phyloP scores from a whole-genome alignment of 2,888 invertebrate genomes.

The Steromphala cineraria region DNA sequence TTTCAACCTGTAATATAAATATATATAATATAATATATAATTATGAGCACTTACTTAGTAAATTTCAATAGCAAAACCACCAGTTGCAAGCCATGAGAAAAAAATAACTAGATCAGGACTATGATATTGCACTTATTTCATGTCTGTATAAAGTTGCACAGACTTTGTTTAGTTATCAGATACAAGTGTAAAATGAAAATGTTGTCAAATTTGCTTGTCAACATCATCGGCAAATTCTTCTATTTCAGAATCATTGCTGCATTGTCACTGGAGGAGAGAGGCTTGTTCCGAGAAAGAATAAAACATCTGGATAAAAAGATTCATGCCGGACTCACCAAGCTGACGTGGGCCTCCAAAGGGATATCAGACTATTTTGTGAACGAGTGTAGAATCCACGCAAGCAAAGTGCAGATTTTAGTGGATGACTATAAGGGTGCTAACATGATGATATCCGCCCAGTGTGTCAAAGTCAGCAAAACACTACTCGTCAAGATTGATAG shows the following conservation, averaged over 20 bases:
- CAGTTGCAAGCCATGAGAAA: too few species aligned
- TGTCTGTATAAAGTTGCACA: too few species aligned
- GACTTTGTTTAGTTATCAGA: too few species aligned
- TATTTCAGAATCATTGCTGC: conserved; percentile 81
- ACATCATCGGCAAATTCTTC: neutral
- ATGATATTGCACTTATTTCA: too few species aligned
- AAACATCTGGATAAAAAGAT: conserved; percentile 77
- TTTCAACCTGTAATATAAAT: too few species aligned
- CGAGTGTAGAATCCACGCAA: conserved; percentile 73
- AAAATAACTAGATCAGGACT: too few species aligned
- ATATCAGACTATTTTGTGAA: conserved; percentile 74
- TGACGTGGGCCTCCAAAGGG: conserved; percentile 75
- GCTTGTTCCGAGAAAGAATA: conserved; percentile 86
- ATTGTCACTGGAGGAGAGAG: conserved; percentile 85
- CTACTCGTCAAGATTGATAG: conserved; percentile 74
- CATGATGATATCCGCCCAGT: conserved; percentile 71
- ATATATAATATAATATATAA: too few species aligned
- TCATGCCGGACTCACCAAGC: conserved; percentile 75
- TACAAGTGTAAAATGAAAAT: too few species aligned
- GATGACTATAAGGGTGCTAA: conserved; percentile 90
- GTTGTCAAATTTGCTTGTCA: too few species aligned
- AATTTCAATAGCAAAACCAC: too few species aligned
- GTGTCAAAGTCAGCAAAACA: conserved; percentile 73
- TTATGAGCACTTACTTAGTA: too few species aligned
- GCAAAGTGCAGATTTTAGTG: conserved; percentile 81